Percentiles rank a stretch among this genome's conserved stretches.
Evolutionary conservation across 2,113 vertebrate species (phyloP).

Genomic region (Grus americana): DNA sequence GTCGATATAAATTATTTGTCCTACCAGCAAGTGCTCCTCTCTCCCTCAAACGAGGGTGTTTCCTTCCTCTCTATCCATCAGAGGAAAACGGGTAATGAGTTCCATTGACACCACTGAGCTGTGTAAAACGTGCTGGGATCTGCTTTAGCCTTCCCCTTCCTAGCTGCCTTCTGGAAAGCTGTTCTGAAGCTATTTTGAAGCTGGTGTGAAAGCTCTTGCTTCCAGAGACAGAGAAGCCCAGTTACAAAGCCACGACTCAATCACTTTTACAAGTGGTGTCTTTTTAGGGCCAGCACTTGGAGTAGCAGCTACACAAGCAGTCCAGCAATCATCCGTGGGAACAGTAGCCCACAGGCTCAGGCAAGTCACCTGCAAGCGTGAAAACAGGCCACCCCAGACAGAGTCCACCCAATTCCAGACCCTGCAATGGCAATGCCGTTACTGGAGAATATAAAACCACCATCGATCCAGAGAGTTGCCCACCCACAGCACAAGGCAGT

Average conservation of each 20-base stretch:
- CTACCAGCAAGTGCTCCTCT: background rate
- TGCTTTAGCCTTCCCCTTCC: background rate
- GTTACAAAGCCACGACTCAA: background rate
- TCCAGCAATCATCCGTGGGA: rapidly evolving
- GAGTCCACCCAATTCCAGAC: background rate
- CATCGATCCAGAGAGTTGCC: background rate
- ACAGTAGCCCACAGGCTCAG: background rate
- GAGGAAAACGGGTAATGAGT: background rate
- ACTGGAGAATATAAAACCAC: background rate
- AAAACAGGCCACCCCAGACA: background rate
- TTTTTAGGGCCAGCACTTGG: background rate
- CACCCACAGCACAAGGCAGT: background rate
- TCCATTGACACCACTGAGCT: background rate
- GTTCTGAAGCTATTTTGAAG: background rate
- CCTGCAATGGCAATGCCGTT: background rate
- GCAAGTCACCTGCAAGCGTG: rapidly evolving
- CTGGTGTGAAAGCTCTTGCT: background rate
- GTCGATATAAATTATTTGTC: background rate
- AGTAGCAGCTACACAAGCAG: background rate
- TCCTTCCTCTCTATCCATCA: background rate
- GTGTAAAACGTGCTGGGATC: background rate
- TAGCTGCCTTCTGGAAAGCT: background rate
- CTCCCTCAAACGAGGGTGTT: rapidly evolving
- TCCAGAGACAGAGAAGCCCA: background rate
- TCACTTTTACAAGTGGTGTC: no score